Evolutionary conservation across 2,888 invertebrate species (phyloP).

Genomic region (Amiota communis): DNA sequence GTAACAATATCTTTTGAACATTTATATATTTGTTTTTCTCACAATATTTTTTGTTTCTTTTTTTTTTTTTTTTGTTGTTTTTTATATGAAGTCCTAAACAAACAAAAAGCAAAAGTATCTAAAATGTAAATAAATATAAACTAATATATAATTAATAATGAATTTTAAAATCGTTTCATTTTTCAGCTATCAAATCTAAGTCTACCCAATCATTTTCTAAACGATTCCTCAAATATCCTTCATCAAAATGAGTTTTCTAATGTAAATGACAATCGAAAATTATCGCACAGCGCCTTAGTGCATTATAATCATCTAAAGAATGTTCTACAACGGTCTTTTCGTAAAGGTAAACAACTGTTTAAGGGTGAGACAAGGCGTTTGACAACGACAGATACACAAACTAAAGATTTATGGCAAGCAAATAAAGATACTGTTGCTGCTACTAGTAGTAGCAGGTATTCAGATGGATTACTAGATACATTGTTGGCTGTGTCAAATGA

Average conservation of each 20-base stretch:
- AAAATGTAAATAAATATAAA: constrained; percentile 13
- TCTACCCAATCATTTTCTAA: neutral
- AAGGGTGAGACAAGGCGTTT: constrained; percentile 61
- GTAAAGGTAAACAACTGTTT: constrained; percentile 66
- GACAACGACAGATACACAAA: constrained; percentile 37
- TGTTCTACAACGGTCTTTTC: constrained; percentile 68
- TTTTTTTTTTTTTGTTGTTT: neutral
- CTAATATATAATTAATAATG: neutral
- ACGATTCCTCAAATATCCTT: neutral
- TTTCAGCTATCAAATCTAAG: constrained; percentile 21
- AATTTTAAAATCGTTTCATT: neutral
- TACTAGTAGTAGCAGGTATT: neutral
- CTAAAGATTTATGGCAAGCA: constrained; percentile 35
- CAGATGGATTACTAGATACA: constrained; percentile 53
- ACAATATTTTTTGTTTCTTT: neutral
- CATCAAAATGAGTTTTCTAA: neutral
- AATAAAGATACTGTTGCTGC: constrained; percentile 1
- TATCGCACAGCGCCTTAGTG: constrained; percentile 57
- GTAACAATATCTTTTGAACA: neutral
- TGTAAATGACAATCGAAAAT: neutral
- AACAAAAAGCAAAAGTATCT: neutral
- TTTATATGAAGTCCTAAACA: neutral
- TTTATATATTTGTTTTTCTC: constrained; percentile 5
- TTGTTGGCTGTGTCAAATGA: constrained; percentile 57
- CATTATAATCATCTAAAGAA: constrained; percentile 66